Percentiles rank a stretch among this genome's conserved stretches.
These are phyloP conservation scores for Heterochromis multidens DNA, from an alignment of 2,113 vertebrate genomes.

Conservation along the genomic window DNA sequence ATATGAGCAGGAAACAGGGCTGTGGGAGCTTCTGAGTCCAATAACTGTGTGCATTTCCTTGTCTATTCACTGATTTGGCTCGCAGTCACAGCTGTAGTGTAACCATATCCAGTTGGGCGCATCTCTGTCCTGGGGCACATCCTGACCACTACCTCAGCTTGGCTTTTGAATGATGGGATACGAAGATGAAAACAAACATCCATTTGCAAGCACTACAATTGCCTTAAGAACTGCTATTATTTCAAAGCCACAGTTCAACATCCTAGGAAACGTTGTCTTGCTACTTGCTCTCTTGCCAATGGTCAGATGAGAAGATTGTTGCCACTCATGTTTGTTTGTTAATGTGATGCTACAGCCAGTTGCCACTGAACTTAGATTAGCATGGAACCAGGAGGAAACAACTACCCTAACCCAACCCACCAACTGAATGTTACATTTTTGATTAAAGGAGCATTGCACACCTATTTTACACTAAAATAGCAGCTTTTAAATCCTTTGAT, in stretches of 20 bases:
- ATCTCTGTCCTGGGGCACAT: slow-evolving; percentile 18
- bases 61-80: background rate
- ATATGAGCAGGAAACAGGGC: background rate
- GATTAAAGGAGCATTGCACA: background rate
- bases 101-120: slow-evolving; percentile 16
- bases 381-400: background rate
- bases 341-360: background rate
- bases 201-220: background rate
- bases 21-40: background rate
- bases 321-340: background rate
- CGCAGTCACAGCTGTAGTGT: slow-evolving; percentile 21
- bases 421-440: background rate
- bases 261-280: background rate
- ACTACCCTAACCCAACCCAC: background rate
- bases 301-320: background rate
- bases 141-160: background rate
- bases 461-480: background rate
- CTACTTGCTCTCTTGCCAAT: background rate
- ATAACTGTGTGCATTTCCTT: slow-evolving; percentile 4
- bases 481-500: background rate
- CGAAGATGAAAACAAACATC: background rate
- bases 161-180: background rate
- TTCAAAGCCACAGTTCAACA: background rate
- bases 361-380: background rate
- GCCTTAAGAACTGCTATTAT: background rate